A percentile compares a stretch with the other conserved stretches of the same genome.
Conservation (phyloP, 2,888 invertebrate genomes). For the Melinopterus prodromus region DNA sequence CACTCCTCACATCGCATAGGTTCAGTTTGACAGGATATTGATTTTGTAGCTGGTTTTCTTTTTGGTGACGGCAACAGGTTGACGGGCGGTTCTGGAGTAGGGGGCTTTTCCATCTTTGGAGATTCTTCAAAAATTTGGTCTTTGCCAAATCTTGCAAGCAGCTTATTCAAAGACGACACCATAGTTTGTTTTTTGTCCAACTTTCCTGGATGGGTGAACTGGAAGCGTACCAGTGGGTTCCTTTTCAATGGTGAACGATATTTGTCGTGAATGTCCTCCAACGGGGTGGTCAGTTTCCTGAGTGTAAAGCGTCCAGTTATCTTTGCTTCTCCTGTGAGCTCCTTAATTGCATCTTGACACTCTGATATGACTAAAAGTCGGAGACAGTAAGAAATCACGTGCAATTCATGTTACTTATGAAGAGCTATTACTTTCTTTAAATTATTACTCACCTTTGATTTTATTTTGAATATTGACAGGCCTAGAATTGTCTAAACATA, state of each 20-base stretch:
- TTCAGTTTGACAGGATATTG: constrained; percentile 35
- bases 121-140: constrained; percentile 26
- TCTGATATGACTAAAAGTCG: constrained; percentile 57
- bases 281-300: constrained; percentile 40
- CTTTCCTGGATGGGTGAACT: constrained; percentile 45
- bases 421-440: neutral
- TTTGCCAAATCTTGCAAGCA: constrained; percentile 39
- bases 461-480: constrained; percentile 56
- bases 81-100: constrained; percentile 17
- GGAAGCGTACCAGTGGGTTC: constrained; percentile 46
- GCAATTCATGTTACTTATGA: neutral
- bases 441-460: constrained; percentile 57
- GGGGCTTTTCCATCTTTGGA: constrained; percentile 6
- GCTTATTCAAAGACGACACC: constrained; percentile 39
- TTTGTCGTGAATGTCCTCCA: constrained; percentile 38
- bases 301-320: constrained; percentile 51
- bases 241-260: constrained; percentile 48
- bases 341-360: constrained; percentile 58
- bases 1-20: constrained; percentile 42
- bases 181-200: constrained; percentile 39
- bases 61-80: constrained; percentile 20
- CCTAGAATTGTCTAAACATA: constrained; percentile 50
- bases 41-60: constrained; percentile 6
- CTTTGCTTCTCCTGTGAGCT: constrained; percentile 50
- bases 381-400: constrained; percentile 18